Evolutionary conservation across 1,140 invertebrate species (phyloP), one percentile per base, ranked within the genome.

Genomic region (Ips typographus): DNA sequence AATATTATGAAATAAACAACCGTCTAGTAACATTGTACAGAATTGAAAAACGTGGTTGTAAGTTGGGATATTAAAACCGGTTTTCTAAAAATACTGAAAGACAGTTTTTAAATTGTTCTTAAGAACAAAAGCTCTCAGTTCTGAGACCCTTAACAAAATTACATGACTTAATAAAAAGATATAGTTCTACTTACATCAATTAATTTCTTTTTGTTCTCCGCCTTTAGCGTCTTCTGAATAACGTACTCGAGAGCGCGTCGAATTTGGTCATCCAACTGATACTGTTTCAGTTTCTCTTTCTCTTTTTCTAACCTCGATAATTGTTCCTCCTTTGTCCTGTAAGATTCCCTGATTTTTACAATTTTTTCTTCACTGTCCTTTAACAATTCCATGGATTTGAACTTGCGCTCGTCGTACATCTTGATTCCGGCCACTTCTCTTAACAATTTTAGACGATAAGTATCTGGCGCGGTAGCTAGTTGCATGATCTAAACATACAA

Each of bases 391-490:
- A 95, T 91, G 55, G 96, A 98, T 83, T 99, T 97, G 80, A 98
- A 95, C 77, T 96, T 90, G 56, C 96, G 87, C 79, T 99, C 98
- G 83, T 99, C 98, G 81, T 99, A 99, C 3, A 99, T 95, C 77
- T 95, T 84, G 1, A 94, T 97, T 1, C 94, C 97, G 66, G 96
- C 96, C 42, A 99, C 97, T 87, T 99, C 98, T 75, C 95, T 82
- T 1, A 99, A 81, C 43, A 99, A 83, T 82, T 99, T 98, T 57
- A 99, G 81, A 72, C 98, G 88, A 75, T 99, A 95, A 0, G 95
- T 94, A 84, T 99, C 98, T 2, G 97, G 94, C n/a, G 98, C 96
- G 43, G 98, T 98, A 37, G 98, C 98, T 93, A 99, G 98, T 89
- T 99, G 96, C 83, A 98, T 99, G 71, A 99, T 99, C 90, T 98